Evolutionary conservation across 2,888 invertebrate species (phyloP).

Genomic region (Hololepta plana): DNA sequence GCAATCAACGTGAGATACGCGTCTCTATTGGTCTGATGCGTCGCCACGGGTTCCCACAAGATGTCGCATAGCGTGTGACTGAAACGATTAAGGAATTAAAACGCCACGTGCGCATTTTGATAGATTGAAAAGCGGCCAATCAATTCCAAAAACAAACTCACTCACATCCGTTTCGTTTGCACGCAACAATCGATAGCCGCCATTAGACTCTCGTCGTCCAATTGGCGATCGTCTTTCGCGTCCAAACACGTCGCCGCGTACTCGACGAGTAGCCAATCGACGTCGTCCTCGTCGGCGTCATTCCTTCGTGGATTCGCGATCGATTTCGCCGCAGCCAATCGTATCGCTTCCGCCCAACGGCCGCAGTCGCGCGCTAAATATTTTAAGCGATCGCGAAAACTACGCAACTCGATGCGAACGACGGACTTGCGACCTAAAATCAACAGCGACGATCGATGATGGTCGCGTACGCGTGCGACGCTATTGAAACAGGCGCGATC

Average conservation of each 20-base stretch:
- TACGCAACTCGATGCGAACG: constrained; percentile 39
- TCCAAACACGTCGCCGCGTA: no score
- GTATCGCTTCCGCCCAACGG: constrained; percentile 36
- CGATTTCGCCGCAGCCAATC: constrained; percentile 34
- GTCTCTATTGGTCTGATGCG: constrained; percentile 26
- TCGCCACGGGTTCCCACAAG: constrained; percentile 40
- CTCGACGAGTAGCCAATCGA: no score
- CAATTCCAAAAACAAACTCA: not conserved
- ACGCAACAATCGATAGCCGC: constrained; percentile 30
- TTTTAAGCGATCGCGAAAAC: constrained; percentile 47
- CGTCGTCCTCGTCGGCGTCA: constrained; percentile 28
- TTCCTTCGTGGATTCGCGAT: constrained; percentile 31
- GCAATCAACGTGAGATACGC: constrained; percentile 50
- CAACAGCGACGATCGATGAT: no score
- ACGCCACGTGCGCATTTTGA: no score
- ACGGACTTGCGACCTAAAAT: constrained; percentile 45
- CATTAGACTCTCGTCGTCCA: constrained; percentile 27
- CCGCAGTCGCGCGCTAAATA: constrained; percentile 41
- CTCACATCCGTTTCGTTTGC: constrained; percentile 14
- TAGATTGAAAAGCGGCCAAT: not conserved
- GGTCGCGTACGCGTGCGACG: constrained; percentile 45
- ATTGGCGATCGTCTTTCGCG: constrained; percentile 8
- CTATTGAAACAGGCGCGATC: constrained; percentile 63
- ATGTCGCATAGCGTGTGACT: constrained; percentile 41
- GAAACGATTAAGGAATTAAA: constrained; percentile 22